A percentile compares a stretch with the other conserved stretches of the same genome.
Evolutionary conservation across 2,888 invertebrate genomes (phyloP).

Genomic region (Lasioglossum vierecki): DNA sequence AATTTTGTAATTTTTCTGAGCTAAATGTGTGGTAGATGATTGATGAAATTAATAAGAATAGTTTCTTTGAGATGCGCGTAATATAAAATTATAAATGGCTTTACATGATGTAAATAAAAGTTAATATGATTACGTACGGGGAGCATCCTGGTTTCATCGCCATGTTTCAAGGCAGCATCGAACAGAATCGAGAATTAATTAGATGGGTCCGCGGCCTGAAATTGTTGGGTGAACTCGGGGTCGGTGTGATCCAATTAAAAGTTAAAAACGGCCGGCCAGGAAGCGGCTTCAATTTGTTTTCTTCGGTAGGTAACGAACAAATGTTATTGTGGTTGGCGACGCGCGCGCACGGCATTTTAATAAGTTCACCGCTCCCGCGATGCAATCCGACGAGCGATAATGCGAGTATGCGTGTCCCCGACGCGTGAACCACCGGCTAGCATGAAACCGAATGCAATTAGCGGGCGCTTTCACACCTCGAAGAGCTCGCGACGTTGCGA

Average conservation of each 20-base stretch:
- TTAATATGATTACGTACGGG: neutral
- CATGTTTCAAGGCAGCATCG: constrained; percentile 16
- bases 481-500: neutral
- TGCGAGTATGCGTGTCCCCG: constrained; percentile 23
- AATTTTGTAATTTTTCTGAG: neutral
- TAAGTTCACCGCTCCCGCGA: constrained; percentile 43
- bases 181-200: constrained; percentile 64
- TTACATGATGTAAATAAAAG: neutral
- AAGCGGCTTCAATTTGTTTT: constrained; percentile 62
- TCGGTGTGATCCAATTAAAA: constrained; percentile 70
- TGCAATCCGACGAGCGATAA: constrained; percentile 20
- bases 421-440: neutral
- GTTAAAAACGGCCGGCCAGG: constrained; percentile 64
- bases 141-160: neutral
- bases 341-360: constrained; percentile 58
- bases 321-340: constrained; percentile 65
- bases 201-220: constrained; percentile 47
- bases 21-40: neutral
- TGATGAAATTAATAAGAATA: neutral
- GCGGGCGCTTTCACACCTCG: constrained; percentile 21
- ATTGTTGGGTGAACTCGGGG: constrained; percentile 41
- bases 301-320: constrained; percentile 58
- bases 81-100: neutral
- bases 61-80: neutral
- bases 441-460: constrained; percentile 52